These are phyloP conservation scores for Etheostoma spectabile DNA, from an alignment of 2,113 vertebrate species.

Conservation along the genomic window DNA sequence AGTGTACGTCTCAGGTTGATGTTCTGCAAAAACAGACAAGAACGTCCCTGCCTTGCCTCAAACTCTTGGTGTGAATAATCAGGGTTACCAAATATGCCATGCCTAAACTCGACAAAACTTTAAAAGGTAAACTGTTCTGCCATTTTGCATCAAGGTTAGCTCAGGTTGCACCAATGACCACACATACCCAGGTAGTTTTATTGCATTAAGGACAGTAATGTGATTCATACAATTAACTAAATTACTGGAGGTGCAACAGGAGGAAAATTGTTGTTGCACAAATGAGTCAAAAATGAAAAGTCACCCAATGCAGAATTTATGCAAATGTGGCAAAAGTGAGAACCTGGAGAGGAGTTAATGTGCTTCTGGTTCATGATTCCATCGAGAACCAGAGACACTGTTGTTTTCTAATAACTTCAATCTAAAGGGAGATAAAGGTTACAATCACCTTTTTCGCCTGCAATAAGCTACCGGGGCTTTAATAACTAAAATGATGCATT, in stretches of 20 bases:
- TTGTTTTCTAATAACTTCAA: neutral
- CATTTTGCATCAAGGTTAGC: constrained; percentile 1
- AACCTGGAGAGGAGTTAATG: neutral
- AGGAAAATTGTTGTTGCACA: neutral
- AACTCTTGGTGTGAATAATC: neutral
- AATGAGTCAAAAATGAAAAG: neutral
- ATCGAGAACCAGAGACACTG: neutral
- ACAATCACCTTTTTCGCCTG: too few species aligned
- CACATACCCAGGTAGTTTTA: neutral
- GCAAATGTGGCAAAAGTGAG: too few species aligned
- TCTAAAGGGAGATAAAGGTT: too few species aligned
- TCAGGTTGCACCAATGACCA: neutral
- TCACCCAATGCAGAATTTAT: neutral
- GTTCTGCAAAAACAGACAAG: constrained; percentile 40
- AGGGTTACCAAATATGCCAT: neutral
- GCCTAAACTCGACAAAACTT: neutral
- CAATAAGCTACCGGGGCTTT: too few species aligned
- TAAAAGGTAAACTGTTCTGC: neutral
- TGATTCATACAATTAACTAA: neutral
- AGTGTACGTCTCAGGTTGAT: constrained; percentile 26
- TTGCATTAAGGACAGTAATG: neutral
- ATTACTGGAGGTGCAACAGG: neutral
- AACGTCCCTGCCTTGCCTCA: neutral
- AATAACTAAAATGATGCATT: too few species aligned
- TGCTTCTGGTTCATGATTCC: too few species aligned